phyloP scores from a whole-genome alignment of 2,113 vertebrate genomes.

The Oxyura jamaicensis region DNA sequence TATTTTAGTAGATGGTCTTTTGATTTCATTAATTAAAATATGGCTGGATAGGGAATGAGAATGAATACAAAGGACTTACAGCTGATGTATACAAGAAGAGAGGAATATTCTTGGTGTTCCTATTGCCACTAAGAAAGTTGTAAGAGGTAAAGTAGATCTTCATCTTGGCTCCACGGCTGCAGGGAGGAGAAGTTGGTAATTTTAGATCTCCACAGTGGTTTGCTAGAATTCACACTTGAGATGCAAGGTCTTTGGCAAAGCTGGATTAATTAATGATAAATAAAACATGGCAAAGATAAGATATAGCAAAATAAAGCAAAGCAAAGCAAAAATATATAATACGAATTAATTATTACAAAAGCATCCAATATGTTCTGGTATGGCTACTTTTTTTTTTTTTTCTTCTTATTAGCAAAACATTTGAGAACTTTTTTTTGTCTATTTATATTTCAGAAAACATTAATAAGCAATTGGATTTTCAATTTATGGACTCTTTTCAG shows the following conservation, averaged over 20 bases:
- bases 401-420: background rate
- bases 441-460: background rate
- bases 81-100: background rate
- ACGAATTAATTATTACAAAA: background rate
- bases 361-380: background rate
- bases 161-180: background rate
- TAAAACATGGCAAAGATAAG: conserved; percentile 9
- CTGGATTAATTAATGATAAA: conserved; percentile 8
- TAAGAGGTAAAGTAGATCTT: background rate
- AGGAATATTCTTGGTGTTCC: conserved; percentile 11
- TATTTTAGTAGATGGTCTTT: conserved; percentile 63
- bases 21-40: conserved; percentile 61
- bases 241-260: conserved; percentile 11
- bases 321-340: background rate
- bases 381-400: background rate
- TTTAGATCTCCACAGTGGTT: background rate
- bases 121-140: background rate
- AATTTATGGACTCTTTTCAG: background rate
- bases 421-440: background rate
- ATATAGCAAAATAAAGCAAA: background rate
- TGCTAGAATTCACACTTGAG: background rate
- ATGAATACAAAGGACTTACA: background rate
- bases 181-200: conserved; percentile 13
- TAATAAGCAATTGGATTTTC: background rate
- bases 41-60: background rate